Conservation (phyloP, 2,113 vertebrate genomes). For the Cygnus buccinator region DNA sequence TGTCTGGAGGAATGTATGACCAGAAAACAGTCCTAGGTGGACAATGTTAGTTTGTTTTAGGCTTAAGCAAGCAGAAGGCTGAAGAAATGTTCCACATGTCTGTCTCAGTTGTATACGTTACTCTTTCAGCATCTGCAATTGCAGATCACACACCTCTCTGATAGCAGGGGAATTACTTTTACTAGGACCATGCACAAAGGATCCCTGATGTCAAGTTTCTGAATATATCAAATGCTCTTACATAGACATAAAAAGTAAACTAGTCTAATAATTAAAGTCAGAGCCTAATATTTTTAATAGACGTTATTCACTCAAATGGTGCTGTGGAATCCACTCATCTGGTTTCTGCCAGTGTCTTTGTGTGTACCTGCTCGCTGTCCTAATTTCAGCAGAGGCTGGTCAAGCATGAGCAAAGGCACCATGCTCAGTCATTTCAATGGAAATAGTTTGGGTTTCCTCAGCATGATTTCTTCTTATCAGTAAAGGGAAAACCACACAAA, state of each 20-base stretch:
- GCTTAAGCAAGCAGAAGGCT: background rate
- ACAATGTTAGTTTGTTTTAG: background rate
- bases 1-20: background rate
- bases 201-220: background rate
- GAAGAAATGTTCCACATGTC: background rate
- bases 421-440: background rate
- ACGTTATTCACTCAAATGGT: background rate
- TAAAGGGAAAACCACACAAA: background rate
- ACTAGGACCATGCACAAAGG: background rate
- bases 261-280: background rate
- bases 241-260: background rate
- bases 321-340: background rate
- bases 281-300: background rate
- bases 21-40: background rate
- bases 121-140: background rate
- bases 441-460: background rate
- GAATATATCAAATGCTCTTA: background rate
- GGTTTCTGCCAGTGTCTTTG: background rate
- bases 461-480: background rate
- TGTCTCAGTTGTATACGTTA: background rate
- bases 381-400: background rate
- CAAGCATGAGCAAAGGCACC: background rate
- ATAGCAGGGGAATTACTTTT: background rate
- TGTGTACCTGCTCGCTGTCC: background rate
- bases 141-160: background rate